These are phyloP conservation scores for Acanthaster planci DNA, from an alignment of 35 echinoderm and acorn worm genomes.

Conservation along the genomic window DNA sequence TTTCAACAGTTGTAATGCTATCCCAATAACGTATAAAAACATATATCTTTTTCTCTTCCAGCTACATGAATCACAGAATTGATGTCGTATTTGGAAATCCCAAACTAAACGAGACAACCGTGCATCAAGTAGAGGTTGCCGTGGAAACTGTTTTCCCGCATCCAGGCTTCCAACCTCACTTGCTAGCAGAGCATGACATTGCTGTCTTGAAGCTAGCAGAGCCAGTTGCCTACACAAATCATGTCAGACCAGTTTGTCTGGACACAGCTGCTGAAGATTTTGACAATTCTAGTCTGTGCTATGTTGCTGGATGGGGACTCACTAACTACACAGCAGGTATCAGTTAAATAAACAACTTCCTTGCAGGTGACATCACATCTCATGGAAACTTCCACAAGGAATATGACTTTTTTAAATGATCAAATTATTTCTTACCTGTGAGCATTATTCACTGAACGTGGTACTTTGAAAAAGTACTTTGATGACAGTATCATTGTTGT, in stretches of 20 bases:
- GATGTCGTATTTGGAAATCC: not conserved
- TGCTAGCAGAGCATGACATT: not conserved
- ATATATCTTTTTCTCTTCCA: too few relatives aligned
- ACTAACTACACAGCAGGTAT: not conserved
- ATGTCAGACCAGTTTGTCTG: not conserved
- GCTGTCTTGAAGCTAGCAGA: not conserved
- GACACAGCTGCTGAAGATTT: not conserved
- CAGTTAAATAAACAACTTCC: too few relatives aligned
- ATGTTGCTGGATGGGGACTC: conserved; percentile 5
- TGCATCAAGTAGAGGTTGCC: not conserved
- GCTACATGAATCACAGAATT: too few relatives aligned
- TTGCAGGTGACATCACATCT: too few relatives aligned
- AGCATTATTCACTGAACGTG: too few relatives aligned
- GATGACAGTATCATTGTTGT: too few relatives aligned
- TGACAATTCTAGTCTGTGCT: not conserved
- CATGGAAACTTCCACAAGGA: too few relatives aligned
- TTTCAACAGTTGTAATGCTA: too few relatives aligned
- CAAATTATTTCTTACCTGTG: too few relatives aligned
- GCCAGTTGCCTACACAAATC: not conserved
- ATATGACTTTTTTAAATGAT: too few relatives aligned
- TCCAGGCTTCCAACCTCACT: not conserved
- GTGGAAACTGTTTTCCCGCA: not conserved
- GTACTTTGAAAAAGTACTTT: too few relatives aligned
- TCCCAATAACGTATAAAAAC: too few relatives aligned
- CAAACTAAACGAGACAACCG: not conserved